Evolutionary conservation across 92 coral and sea anemone genomes (phyloP).

Genomic region (Pocillopora meandrina): DNA sequence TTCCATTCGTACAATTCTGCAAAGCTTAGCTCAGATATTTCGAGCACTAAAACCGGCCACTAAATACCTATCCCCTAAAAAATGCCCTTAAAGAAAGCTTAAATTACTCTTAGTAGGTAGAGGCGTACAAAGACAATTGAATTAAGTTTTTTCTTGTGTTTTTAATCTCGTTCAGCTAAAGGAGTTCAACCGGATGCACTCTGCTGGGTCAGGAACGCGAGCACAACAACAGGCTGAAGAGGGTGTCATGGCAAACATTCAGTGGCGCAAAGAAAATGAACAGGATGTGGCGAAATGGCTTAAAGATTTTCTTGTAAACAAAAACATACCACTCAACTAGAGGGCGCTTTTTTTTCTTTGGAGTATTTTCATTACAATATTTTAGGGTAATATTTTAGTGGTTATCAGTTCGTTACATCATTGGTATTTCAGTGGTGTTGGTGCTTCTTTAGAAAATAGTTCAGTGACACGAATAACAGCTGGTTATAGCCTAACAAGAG

Average conservation of each 20-base stretch:
- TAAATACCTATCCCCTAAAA: no score
- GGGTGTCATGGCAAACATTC: conserved; percentile 70
- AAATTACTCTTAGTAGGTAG: no score
- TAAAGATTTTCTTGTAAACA: conserved; percentile 30
- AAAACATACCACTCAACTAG: conserved; percentile 14
- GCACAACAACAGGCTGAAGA: conserved; percentile 79
- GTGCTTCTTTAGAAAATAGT: no score
- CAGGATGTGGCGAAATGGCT: conserved; percentile 77
- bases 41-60: no score
- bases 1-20: no score
- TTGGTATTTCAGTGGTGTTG: no score
- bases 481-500: no score
- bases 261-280: conserved; percentile 82
- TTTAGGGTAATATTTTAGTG: neutral
- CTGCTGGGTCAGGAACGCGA: conserved; percentile 76
- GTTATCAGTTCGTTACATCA: neutral
- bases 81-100: no score
- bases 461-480: no score
- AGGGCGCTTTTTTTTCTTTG: neutral
- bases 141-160: neutral
- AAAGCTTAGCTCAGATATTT: no score
- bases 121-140: no score
- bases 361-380: neutral
- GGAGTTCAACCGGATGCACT: conserved; percentile 42
- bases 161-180: conserved; percentile 45